Percentiles rank a stretch among this genome's conserved stretches.
These are phyloP conservation scores for Ormyrus rosae DNA, from an alignment of 2,888 invertebrate species.

Conservation along the genomic window DNA sequence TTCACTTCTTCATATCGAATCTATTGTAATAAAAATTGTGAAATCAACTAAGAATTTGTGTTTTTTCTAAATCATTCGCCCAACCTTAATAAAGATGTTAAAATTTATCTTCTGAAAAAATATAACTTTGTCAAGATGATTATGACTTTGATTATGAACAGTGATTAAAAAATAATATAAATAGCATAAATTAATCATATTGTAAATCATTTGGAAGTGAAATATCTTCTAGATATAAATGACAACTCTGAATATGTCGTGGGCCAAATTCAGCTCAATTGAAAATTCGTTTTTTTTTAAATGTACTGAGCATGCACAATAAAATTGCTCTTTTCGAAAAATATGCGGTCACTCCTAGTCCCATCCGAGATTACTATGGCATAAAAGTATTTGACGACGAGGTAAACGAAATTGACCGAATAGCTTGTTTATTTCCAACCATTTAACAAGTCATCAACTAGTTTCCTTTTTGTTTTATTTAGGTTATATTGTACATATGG, in stretches of 20 bases:
- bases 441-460: neutral
- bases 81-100: neutral
- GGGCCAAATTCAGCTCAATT: neutral
- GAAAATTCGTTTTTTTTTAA: slow-evolving; percentile 21
- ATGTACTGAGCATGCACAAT: slow-evolving; percentile 61
- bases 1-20: slow-evolving; percentile 75
- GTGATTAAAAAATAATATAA: neutral
- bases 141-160: neutral
- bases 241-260: slow-evolving; percentile 8
- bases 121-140: neutral
- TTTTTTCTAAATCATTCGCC: slow-evolving; percentile 6
- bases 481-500: slow-evolving; percentile 69
- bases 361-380: slow-evolving; percentile 72
- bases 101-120: neutral
- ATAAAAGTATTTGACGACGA: slow-evolving; percentile 65
- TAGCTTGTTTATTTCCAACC: slow-evolving; percentile 11
- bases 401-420: slow-evolving; percentile 51
- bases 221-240: slow-evolving; percentile 3
- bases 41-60: slow-evolving; percentile 61
- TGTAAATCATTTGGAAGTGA: neutral
- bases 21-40: slow-evolving; percentile 74
- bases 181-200: too few relatives aligned
- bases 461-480: slow-evolving; percentile 18
- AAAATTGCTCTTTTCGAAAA: slow-evolving; percentile 66
- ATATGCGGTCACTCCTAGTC: slow-evolving; percentile 70